Evolutionary conservation across 2,888 invertebrate species (phyloP).

Genomic region (Euproctis similis): DNA sequence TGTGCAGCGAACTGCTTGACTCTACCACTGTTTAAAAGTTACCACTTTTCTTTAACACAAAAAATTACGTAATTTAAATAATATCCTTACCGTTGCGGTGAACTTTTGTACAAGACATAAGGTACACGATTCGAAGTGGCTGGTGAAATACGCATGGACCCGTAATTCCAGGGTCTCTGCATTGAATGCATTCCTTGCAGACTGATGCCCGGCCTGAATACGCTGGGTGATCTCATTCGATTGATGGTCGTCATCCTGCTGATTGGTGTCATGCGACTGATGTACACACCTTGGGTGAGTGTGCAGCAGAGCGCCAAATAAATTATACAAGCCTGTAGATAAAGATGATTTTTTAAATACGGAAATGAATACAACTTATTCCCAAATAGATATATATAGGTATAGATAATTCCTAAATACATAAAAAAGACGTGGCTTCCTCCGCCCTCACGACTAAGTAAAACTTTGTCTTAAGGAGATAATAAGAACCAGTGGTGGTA

Average conservation of each 20-base stretch:
- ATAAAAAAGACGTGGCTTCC: too few species aligned
- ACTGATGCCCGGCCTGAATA: conserved; percentile 54
- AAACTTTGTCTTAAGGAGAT: too few species aligned
- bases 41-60: too few species aligned
- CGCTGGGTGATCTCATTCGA: conserved; percentile 39
- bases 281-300: conserved; percentile 46
- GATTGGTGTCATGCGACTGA: conserved; percentile 33
- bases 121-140: conserved; percentile 51
- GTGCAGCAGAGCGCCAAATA: conserved; percentile 42
- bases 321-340: conserved; percentile 25
- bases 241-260: conserved; percentile 46
- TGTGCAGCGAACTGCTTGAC: too few species aligned
- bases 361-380: too few species aligned
- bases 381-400: too few species aligned
- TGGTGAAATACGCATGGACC: conserved; percentile 32
- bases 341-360: too few species aligned
- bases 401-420: too few species aligned
- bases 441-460: too few species aligned
- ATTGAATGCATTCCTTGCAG: conserved; percentile 30
- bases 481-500: too few species aligned
- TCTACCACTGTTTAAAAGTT: too few species aligned
- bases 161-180: conserved; percentile 43
- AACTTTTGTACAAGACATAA: conserved; percentile 49
- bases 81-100: conserved; percentile 40
- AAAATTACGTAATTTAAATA: neutral